Base-by-base conservation (phyloP, 2,113 vertebrate genomes). In the Saimiri boliviensis region DNA sequence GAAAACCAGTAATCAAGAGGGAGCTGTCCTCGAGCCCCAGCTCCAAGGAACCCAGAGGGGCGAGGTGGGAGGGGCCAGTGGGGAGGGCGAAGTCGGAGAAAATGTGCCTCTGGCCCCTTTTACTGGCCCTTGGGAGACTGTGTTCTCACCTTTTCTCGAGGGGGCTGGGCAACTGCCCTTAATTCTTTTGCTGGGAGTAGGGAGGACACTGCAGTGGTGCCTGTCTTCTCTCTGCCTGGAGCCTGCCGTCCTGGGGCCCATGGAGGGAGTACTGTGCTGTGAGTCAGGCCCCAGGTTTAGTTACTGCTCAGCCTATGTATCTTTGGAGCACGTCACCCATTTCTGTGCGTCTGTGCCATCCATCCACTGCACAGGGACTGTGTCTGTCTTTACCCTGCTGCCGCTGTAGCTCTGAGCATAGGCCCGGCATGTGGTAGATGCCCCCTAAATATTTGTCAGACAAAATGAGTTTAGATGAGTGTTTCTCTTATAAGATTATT, bases 11-110 rank as follows among this genome's bases (percentile, higher is more conserved):
- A 97, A 97, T 84, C 97, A 96, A 86, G 90, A 97, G 97, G 97
- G 97, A 98, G 95, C 97, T 97, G 97, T 97, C 96, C 97, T 96
- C 80, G 92, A 97, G 97, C 81, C 95, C 92, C 88, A 96, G 97
- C 97, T 98, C 87, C 88, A 85, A 95, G 96, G 92, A 96, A 88
- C 66, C 95, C 94, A 91, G 93, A 83, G 58, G 63, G 90, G 87
- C 5, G 0, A 96, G 76, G n/a, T 1, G 40, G 90, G 76, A 73
- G 89, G 93, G 70, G 86, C 92, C 73, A 35, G 25, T 21, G 40
- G 82, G 80, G 68, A 93, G 30, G 42, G 13, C 63, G 14, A 70
- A 88, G 71, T 84, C 42, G 94, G 82, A 95, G 85, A 94, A 97
- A 95, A 88, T 71, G 0, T 96, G 91, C 92, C 60, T 52, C 90